These are phyloP conservation scores for Andricus curvator DNA, from an alignment of 2,888 invertebrate species.

Conservation along the genomic window DNA sequence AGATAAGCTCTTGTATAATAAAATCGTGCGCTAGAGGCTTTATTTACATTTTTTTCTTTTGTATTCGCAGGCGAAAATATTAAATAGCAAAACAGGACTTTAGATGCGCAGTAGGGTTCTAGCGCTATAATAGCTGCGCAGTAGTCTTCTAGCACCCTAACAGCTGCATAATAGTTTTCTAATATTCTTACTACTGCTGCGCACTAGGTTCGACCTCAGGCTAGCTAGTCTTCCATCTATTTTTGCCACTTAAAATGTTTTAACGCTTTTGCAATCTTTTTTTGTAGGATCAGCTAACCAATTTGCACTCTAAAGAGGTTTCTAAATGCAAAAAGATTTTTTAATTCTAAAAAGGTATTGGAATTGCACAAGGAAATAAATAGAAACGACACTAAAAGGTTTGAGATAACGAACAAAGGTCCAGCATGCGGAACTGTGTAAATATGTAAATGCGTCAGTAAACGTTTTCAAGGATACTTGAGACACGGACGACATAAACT, in stretches of 20 bases:
- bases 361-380: not conserved
- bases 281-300: not conserved
- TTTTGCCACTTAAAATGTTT: not conserved
- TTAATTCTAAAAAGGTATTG: not conserved
- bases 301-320: conserved; percentile 1
- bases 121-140: too few relatives aligned
- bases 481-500: conserved; percentile 39
- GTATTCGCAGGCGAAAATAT: conserved; percentile 51
- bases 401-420: conserved; percentile 6
- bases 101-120: too few relatives aligned
- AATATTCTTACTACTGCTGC: conserved; percentile 48
- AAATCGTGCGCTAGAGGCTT: conserved; percentile 10
- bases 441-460: conserved; percentile 36
- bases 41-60: conserved; percentile 43
- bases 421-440: conserved; percentile 13
- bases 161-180: too few relatives aligned
- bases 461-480: conserved; percentile 32
- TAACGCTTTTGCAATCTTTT: conserved; percentile 1
- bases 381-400: conserved; percentile 1
- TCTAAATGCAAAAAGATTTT: conserved; percentile 1
- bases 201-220: conserved; percentile 8
- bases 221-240: not conserved
- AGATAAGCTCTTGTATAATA: conserved; percentile 29
- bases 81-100: not conserved
- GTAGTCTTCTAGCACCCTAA: too few relatives aligned